Percentiles rank a stretch among this genome's conserved stretches.
phyloP scores from a whole-genome alignment of 2,797 vertebrate genomes.

The Menidia menidia region DNA sequence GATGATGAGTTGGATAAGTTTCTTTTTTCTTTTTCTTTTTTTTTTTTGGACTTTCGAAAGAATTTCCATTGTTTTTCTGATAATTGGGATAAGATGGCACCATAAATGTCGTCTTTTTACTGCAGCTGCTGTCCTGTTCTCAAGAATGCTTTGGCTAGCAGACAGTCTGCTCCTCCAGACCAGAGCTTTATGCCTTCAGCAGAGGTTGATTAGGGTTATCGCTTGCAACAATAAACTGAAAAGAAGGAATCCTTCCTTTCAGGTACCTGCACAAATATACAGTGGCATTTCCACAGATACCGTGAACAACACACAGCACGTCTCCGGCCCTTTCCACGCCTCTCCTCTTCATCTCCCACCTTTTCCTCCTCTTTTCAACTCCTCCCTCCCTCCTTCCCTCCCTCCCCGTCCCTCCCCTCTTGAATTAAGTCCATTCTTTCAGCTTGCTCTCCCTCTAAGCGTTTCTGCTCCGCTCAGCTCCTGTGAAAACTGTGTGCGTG shows the following conservation, averaged over 20 bases:
- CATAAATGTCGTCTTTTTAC: neutral
- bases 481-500: constrained; percentile 58
- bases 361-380: constrained; percentile 56
- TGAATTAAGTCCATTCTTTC: constrained; percentile 83
- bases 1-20: constrained; percentile 8
- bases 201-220: constrained; percentile 1
- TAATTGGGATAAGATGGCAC: neutral
- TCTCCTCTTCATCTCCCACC: constrained; percentile 68
- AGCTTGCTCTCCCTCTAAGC: constrained; percentile 76
- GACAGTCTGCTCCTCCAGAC: neutral
- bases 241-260: neutral
- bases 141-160: neutral
- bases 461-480: constrained; percentile 64
- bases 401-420: constrained; percentile 56
- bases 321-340: constrained; percentile 64
- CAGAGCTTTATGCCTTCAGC: constrained; percentile 3
- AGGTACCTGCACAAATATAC: constrained; percentile 12
- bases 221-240: constrained; percentile 13
- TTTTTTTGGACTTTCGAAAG: constrained; percentile 5
- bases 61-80: neutral
- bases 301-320: constrained; percentile 22
- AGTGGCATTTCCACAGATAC: constrained; percentile 25
- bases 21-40: constrained; percentile 5
- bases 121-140: neutral
- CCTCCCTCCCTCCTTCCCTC: constrained; percentile 43